Percentiles rank a stretch among this genome's conserved stretches.
Evolutionary conservation across 37 sponge, comb jelly and placozoan genomes (phyloP).

Genomic region (Oscarella lobularis): DNA sequence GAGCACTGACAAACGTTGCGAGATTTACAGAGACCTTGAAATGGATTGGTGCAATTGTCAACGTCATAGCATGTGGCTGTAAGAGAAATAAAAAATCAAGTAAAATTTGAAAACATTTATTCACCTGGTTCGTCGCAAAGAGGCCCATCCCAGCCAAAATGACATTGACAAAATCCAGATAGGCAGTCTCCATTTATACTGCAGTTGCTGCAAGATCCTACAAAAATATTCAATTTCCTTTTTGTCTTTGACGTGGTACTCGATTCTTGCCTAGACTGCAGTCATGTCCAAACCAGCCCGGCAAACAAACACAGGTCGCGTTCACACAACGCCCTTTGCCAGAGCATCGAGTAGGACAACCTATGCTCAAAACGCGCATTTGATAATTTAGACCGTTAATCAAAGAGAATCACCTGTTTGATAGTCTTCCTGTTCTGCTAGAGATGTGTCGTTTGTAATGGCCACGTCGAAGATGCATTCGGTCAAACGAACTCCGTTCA

Average conservation of each 20-base stretch:
- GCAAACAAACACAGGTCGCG: neutral
- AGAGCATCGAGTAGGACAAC: neutral
- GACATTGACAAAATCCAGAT: neutral
- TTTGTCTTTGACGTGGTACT: neutral
- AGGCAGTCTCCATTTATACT: neutral
- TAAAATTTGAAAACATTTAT: neutral
- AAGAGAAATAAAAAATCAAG: neutral
- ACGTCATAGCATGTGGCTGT: neutral
- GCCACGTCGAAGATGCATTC: neutral
- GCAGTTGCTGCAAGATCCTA: neutral
- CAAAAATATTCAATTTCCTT: neutral
- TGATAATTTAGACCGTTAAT: neutral
- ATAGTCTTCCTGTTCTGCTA: neutral
- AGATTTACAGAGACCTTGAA: neutral
- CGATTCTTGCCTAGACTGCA: neutral
- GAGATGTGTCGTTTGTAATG: neutral
- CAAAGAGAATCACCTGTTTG: neutral
- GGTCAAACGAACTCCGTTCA: neutral
- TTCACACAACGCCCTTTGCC: neutral
- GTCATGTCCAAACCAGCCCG: constrained; percentile 1
- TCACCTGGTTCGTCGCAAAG: neutral
- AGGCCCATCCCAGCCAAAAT: constrained; percentile 1
- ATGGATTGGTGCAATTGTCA: neutral
- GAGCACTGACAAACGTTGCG: neutral
- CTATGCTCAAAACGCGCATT: too few species aligned